Evolutionary conservation across 1,140 invertebrate genomes (phyloP).

Genomic region (Metopolophium dirhodum): DNA sequence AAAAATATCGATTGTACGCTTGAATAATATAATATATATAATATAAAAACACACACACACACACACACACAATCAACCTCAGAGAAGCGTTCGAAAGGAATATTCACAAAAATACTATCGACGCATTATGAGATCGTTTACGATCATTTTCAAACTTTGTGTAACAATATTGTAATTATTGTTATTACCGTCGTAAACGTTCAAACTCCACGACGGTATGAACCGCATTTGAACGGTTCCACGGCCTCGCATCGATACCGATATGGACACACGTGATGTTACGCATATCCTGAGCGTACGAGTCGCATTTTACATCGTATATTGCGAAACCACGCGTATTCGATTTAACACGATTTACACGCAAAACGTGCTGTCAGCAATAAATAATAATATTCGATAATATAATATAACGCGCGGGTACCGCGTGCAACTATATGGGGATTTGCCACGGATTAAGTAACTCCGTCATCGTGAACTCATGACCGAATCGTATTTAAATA

Average conservation of each 20-base stretch:
- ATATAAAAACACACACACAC: too few species aligned
- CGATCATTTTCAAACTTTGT: not conserved
- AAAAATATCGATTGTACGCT: too few species aligned
- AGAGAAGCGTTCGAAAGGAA: not conserved
- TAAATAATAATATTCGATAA: conserved; percentile 30
- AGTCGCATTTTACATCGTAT: not conserved
- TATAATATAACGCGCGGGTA: not conserved
- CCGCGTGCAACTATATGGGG: not conserved
- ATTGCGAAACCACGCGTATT: conserved; percentile 24
- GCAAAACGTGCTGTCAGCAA: conserved; percentile 29
- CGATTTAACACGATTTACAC: conserved; percentile 28
- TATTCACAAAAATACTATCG: not conserved
- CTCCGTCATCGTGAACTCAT: conserved; percentile 8
- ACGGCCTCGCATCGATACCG: conserved; percentile 16
- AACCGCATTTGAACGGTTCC: not conserved
- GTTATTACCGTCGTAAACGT: not conserved
- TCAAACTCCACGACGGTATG: too few species aligned
- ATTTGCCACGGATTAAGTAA: conserved; percentile 25
- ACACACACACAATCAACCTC: not conserved
- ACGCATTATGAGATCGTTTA: not conserved
- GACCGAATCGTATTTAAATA: conserved; percentile 35
- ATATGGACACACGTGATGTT: conserved; percentile 31
- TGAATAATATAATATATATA: too few species aligned
- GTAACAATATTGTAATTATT: not conserved
- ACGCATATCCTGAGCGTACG: not conserved